Percentiles rank a stretch among this genome's conserved stretches.
Evolutionary conservation across 2,113 vertebrate genomes (phyloP).

Genomic region (Ploceus nigricollis): DNA sequence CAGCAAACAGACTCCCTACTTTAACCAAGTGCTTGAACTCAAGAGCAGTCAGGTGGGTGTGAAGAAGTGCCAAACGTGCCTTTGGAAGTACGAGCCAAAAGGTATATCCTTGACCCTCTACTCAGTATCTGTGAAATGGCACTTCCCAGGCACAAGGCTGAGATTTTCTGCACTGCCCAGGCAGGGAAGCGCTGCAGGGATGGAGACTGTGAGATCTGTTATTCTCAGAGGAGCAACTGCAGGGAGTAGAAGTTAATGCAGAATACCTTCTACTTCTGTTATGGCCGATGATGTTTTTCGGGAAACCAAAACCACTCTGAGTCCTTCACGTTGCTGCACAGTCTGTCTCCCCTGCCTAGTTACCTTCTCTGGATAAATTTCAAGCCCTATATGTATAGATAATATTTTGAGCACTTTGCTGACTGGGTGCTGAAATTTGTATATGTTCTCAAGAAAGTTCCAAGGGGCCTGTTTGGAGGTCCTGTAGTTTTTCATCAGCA

Average conservation of each 20-base stretch:
- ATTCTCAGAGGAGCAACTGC: not conserved
- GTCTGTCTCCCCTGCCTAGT: not conserved
- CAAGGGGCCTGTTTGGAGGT: not conserved
- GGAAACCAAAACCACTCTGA: not conserved
- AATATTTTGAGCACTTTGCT: not conserved
- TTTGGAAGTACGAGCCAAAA: not conserved
- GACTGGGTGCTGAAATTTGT: not conserved
- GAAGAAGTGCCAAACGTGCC: not conserved
- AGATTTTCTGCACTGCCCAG: not conserved
- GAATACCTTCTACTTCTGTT: not conserved
- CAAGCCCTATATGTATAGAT: not conserved
- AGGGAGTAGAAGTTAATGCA: not conserved
- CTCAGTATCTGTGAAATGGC: not conserved
- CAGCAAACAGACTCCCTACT: not conserved
- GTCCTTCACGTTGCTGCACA: not conserved
- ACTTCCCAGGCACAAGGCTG: not conserved
- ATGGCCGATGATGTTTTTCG: rapidly evolving
- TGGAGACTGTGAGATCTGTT: not conserved
- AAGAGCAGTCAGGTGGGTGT: not conserved
- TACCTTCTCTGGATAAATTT: not conserved
- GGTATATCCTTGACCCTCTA: not conserved
- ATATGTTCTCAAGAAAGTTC: not conserved
- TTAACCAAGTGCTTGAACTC: not conserved
- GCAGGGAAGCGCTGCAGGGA: not conserved
- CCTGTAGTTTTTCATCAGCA: not conserved